phyloP scores from a whole-genome alignment of 2,113 vertebrate genomes.

The Charadrius vociferus region DNA sequence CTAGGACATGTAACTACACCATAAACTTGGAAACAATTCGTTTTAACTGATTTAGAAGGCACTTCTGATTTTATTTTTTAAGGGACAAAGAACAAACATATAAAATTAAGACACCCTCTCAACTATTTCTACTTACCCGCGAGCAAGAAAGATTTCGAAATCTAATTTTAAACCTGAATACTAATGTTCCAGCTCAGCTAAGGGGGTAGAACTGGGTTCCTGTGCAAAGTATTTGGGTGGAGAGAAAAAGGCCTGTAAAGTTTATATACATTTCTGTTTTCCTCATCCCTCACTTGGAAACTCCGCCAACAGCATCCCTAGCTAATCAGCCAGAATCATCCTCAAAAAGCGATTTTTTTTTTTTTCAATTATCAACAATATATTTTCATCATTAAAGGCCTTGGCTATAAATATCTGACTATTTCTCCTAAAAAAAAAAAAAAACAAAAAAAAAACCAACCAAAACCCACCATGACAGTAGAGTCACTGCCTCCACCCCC shows the following conservation, averaged over 20 bases:
- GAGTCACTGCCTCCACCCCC: background rate
- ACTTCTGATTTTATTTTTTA: background rate
- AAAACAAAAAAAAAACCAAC: background rate
- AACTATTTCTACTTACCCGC: background rate
- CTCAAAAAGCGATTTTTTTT: background rate
- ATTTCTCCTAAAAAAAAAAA: constrained; percentile 10
- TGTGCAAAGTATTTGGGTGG: constrained; percentile 2
- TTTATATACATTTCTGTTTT: constrained; percentile 30
- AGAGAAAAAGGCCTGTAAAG: constrained; percentile 48
- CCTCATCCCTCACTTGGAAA: constrained; percentile 8
- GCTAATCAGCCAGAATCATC: constrained; percentile 15
- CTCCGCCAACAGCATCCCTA: constrained; percentile 22
- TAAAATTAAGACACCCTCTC: background rate
- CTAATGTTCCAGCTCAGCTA: background rate
- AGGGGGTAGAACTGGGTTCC: background rate
- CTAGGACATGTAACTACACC: constrained; percentile 3
- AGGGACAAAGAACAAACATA: background rate
- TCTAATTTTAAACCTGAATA: background rate
- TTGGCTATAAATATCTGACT: constrained; percentile 51
- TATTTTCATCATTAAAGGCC: constrained; percentile 46
- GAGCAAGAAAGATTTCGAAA: background rate
- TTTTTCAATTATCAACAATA: background rate
- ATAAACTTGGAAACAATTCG: constrained; percentile 52
- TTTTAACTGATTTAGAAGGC: constrained; percentile 41
- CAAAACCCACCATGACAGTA: background rate